Percentiles rank a stretch among this genome's conserved stretches.
Conservation (phyloP, 2,113 vertebrate genomes). For the Pampusana beccarii region DNA sequence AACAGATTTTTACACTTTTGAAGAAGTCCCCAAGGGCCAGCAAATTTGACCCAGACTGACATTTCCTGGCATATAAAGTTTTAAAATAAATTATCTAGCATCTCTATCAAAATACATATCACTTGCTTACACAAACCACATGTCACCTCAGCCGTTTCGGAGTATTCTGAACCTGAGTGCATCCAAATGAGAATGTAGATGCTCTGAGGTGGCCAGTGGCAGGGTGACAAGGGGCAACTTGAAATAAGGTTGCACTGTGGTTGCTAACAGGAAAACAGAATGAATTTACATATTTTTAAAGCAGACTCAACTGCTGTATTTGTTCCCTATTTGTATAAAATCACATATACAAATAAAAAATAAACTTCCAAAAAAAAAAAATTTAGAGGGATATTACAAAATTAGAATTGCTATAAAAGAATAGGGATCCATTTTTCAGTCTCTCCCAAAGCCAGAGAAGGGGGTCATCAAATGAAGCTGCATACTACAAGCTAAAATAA, state of each 20-base stretch:
- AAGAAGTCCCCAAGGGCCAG: not conserved
- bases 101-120: not conserved
- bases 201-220: not conserved
- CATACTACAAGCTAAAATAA: not conserved
- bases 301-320: not conserved
- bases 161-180: not conserved
- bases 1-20: not conserved
- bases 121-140: not conserved
- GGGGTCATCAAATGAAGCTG: not conserved
- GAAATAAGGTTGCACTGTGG: not conserved
- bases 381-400: not conserved
- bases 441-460: not conserved
- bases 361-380: not conserved
- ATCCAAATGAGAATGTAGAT: not conserved
- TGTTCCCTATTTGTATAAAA: not conserved
- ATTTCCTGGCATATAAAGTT: not conserved
- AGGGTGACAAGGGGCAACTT: not conserved
- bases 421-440: fast-evolving
- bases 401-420: not conserved
- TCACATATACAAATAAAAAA: not conserved
- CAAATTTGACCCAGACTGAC: not conserved
- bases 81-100: not conserved
- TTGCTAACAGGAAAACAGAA: not conserved
- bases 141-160: not conserved
- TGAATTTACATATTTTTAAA: not conserved